These are phyloP conservation scores for Ictalurus furcatus DNA, from an alignment of 2,113 vertebrate genomes.

Conservation along the genomic window DNA sequence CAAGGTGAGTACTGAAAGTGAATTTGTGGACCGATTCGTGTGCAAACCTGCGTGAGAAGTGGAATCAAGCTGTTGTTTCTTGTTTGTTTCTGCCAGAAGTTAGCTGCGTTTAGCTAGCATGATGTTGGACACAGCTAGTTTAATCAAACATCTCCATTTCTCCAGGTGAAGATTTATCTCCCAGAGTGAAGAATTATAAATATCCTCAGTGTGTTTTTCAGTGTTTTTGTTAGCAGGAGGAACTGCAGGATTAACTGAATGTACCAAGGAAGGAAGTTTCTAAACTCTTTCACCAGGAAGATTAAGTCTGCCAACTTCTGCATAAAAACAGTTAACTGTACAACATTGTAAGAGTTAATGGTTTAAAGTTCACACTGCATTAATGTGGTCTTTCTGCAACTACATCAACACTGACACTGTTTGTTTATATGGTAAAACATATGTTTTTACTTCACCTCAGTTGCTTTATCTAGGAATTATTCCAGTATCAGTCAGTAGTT, in stretches of 20 bases:
- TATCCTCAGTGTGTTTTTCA: neutral
- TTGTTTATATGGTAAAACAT: neutral
- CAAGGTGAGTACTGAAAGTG: conserved; percentile 61
- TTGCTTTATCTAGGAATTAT: neutral
- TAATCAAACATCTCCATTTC: neutral
- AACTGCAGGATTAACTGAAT: neutral
- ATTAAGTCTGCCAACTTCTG: neutral
- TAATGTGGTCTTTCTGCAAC: neutral
- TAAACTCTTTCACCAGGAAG: conserved; percentile 10
- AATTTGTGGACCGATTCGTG: neutral
- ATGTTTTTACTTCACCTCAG: neutral
- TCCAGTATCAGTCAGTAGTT: neutral
- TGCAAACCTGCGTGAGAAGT: neutral
- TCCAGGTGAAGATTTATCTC: neutral
- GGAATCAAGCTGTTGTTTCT: neutral
- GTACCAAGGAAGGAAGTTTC: conserved; percentile 25
- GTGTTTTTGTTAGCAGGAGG: neutral
- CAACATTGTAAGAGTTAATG: neutral
- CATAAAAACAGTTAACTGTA: neutral
- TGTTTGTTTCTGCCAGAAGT: conserved; percentile 50
- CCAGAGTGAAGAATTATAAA: neutral
- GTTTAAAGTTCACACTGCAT: neutral
- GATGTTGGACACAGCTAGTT: neutral
- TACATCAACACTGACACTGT: neutral
- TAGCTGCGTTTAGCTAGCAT: conserved; percentile 48